These are phyloP conservation scores for Acrocera orbiculus DNA, from an alignment of 2,888 invertebrate genomes.

Conservation along the genomic window DNA sequence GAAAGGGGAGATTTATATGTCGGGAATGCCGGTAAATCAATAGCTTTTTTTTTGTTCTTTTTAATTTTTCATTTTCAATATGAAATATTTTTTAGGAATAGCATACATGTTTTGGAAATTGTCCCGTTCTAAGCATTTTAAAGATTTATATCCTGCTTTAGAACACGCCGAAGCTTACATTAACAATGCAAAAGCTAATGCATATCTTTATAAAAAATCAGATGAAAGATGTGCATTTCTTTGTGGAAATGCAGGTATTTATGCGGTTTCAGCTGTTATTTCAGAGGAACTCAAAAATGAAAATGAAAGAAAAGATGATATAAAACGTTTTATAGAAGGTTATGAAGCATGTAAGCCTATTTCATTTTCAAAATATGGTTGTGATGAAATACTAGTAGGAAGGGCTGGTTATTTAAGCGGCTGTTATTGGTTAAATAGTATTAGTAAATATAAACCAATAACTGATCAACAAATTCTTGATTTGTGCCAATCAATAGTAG, in stretches of 20 bases:
- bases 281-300: conserved; percentile 32
- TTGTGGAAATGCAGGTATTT: conserved; percentile 62
- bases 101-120: conserved; percentile 61
- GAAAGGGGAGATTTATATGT: conserved; percentile 29
- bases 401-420: conserved; percentile 69
- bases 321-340: conserved; percentile 25
- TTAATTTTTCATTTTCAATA: not conserved
- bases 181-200: conserved; percentile 39
- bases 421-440: conserved; percentile 46
- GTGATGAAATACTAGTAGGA: conserved; percentile 74
- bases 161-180: conserved; percentile 44
- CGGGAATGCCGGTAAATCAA: conserved; percentile 22
- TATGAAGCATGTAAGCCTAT: conserved; percentile 33
- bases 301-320: conserved; percentile 28
- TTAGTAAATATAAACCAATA: conserved; percentile 22
- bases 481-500: conserved; percentile 49
- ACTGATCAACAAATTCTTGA: conserved; percentile 37
- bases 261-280: conserved; percentile 50
- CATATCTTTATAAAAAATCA: conserved; percentile 29
- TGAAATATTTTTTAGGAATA: conserved; percentile 34
- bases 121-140: conserved; percentile 34
- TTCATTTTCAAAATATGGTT: conserved; percentile 44
- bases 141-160: conserved; percentile 34
- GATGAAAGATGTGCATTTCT: conserved; percentile 53
- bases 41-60: too few relatives aligned